These are phyloP conservation scores for Nudaria mundana DNA, from an alignment of 2,888 invertebrate genomes.

Conservation along the genomic window DNA sequence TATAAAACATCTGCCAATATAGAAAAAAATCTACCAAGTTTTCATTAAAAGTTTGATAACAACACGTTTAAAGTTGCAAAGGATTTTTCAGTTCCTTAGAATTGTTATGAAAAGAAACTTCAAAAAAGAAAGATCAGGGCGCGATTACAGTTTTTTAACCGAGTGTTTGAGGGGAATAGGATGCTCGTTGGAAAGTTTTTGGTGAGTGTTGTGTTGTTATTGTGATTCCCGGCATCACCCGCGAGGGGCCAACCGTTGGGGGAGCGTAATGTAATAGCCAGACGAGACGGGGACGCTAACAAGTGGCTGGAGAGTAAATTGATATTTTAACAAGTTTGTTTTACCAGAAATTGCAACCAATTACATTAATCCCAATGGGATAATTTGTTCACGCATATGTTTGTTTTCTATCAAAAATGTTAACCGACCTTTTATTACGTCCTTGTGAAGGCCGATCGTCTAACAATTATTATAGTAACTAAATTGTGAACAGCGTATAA, in stretches of 20 bases:
- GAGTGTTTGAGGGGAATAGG: constrained; percentile 53
- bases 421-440: constrained; percentile 51
- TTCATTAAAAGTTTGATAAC: constrained; percentile 21
- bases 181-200: constrained; percentile 45
- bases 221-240: constrained; percentile 29
- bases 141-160: constrained; percentile 46
- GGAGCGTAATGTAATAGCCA: constrained; percentile 44
- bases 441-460: constrained; percentile 71
- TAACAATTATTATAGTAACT: constrained; percentile 47
- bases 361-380: constrained; percentile 32
- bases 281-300: constrained; percentile 33
- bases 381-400: constrained; percentile 34
- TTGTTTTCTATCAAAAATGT: constrained; percentile 41
- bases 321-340: constrained; percentile 46
- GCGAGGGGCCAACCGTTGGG: constrained; percentile 25
- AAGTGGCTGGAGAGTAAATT: constrained; percentile 42
- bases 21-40: too few species aligned
- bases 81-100: constrained; percentile 25
- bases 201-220: constrained; percentile 11
- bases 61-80: constrained; percentile 23
- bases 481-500: constrained; percentile 45
- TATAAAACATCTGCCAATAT: too few species aligned
- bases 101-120: constrained; percentile 37
- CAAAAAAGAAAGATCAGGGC: constrained; percentile 45
- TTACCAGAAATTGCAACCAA: constrained; percentile 33